Evolutionary conservation across 2,113 vertebrate species (phyloP), one percentile per base, ranked within the genome.

Genomic region (Eptesicus fuscus): DNA sequence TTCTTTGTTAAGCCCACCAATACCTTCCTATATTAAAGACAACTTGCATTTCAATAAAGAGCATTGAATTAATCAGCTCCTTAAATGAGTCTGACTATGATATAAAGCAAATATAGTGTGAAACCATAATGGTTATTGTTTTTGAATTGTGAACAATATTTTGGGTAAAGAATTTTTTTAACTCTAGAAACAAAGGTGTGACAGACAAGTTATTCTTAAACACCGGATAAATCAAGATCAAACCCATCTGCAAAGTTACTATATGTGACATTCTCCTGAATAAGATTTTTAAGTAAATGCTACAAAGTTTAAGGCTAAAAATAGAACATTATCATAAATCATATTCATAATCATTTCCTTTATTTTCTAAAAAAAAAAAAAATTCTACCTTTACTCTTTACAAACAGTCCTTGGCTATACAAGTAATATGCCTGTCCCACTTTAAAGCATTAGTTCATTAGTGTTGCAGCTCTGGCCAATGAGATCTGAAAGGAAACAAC

Each of bases 381-480:
- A n/a, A n/a, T 40, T 1, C 37, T n/a, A 73, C 63, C 5, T 95
- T 95, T 95, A 8, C 32, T 37, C 77, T 82, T 25, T 79, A 22
- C 1, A 49, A 79, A 40, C 1, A 30, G 0, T 44, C 22, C 70
- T 83, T 74, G 37, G 40, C 25, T 78, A 30, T 63, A 67, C 25
- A 78, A 83, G 53, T 53, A 35, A 83, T 73, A 51, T 5, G 3
- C 32, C 63, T 88, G 69, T 73, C 80, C 44, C 9, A 51, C 96
- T 92, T 89, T 70, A 96, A 94, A 32, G 6, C 9, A 22, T 90
- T 84, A 92, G 18, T 83, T 95, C 42, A 70, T 92, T 90, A 93
- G 42, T 78, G 22, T 56, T 88, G 13, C 32, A 82, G 18, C 28
- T 93, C 49, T 83, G 59, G 37, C 73, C 78, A 65, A 88, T 95